phyloP scores from a whole-genome alignment of 2,113 vertebrate species.

The Pseudorhombus dupliciocellatus region DNA sequence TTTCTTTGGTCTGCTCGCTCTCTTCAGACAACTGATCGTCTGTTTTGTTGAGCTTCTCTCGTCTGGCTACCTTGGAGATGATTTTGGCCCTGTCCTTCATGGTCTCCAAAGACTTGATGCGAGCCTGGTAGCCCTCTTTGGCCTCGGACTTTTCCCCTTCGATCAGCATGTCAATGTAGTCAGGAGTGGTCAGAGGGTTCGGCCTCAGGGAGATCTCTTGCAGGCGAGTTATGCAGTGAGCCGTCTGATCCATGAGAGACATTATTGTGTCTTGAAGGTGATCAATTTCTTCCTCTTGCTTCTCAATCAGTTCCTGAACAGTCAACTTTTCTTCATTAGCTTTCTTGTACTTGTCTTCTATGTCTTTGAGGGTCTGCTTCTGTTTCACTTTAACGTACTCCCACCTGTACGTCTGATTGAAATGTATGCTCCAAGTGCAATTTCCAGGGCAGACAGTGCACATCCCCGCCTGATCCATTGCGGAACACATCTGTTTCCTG shows the following conservation, averaged over 20 bases:
- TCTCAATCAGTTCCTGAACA: constrained; percentile 32
- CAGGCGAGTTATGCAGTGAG: constrained; percentile 49
- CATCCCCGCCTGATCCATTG: constrained; percentile 18
- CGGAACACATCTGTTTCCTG: constrained; percentile 11
- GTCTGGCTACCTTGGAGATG: constrained; percentile 33
- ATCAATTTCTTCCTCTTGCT: constrained; percentile 42
- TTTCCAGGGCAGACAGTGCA: constrained; percentile 57
- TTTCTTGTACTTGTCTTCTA: constrained; percentile 39
- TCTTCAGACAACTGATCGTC: background rate
- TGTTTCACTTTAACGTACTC: constrained; percentile 41
- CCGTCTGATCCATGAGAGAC: constrained; percentile 33
- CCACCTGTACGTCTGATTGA: constrained; percentile 47
- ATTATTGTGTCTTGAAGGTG: constrained; percentile 16
- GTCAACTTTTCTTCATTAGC: constrained; percentile 35
- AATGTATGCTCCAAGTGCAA: constrained; percentile 44
- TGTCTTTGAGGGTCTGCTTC: constrained; percentile 33
- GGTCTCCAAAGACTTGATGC: constrained; percentile 45
- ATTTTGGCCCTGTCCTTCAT: constrained; percentile 36
- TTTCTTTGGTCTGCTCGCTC: background rate
- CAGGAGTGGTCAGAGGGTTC: constrained; percentile 54
- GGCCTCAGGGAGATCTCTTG: constrained; percentile 66
- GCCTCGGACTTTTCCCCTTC: constrained; percentile 54
- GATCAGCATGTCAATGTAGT: constrained; percentile 67
- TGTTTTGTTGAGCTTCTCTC: background rate
- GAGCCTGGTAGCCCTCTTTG: constrained; percentile 37